Evolutionary conservation across 2,888 invertebrate species (phyloP).

Genomic region (Platypus cylindrus): DNA sequence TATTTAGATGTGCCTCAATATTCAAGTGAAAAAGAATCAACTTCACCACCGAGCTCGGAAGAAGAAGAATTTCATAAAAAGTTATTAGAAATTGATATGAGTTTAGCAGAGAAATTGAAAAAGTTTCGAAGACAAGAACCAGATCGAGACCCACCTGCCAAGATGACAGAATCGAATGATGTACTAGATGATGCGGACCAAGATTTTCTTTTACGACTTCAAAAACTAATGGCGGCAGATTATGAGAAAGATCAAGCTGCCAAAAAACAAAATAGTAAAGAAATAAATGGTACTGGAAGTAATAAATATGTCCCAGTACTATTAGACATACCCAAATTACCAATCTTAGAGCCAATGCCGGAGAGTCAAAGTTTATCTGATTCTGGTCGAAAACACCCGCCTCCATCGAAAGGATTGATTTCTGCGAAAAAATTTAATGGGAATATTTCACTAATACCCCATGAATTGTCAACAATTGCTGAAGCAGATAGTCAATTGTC

Average conservation of each 20-base stretch:
- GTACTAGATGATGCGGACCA: constrained; percentile 10
- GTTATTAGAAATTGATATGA: constrained; percentile 27
- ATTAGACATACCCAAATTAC: constrained; percentile 32
- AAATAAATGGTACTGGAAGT: constrained; percentile 7
- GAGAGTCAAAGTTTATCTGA: neutral
- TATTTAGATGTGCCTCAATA: constrained; percentile 27
- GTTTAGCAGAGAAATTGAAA: constrained; percentile 24
- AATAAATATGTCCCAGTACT: constrained; percentile 27
- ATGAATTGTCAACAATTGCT: constrained; percentile 33
- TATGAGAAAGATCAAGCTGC: constrained; percentile 1
- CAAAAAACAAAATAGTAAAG: constrained; percentile 3
- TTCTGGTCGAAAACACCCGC: constrained; percentile 25
- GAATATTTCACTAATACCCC: constrained; percentile 26
- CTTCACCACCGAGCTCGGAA: constrained; percentile 18
- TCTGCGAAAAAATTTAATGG: constrained; percentile 25
- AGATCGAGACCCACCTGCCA: neutral
- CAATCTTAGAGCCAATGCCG: constrained; percentile 24
- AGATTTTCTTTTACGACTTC: constrained; percentile 17
- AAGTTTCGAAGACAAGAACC: constrained; percentile 10
- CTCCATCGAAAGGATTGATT: constrained; percentile 28
- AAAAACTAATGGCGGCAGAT: constrained; percentile 12
- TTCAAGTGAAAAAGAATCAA: constrained; percentile 14
- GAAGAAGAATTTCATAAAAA: constrained; percentile 21
- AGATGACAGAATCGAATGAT: constrained; percentile 1
- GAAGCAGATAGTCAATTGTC: constrained; percentile 32